Evolutionary conservation across 2,888 invertebrate species (phyloP).

Genomic region (Dolichopus griseipennis): DNA sequence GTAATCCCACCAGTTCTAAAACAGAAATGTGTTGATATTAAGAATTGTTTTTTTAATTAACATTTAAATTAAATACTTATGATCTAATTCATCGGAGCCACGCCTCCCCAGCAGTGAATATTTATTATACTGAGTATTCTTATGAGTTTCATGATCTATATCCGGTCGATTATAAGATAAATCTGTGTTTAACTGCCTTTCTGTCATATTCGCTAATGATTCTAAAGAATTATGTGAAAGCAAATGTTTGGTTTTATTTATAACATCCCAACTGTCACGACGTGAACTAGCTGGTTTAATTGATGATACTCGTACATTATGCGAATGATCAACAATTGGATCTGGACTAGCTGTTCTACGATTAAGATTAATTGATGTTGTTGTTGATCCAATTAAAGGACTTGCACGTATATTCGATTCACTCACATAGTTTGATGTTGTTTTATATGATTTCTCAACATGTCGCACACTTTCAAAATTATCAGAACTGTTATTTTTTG

Average conservation of each 20-base stretch:
- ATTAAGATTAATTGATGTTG: conserved; percentile 35
- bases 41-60: background rate
- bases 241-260: conserved; percentile 70
- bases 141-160: conserved; percentile 53
- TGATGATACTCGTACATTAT: conserved; percentile 53
- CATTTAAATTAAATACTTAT: conserved; percentile 19
- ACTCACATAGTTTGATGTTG: conserved; percentile 46
- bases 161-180: conserved; percentile 43
- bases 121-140: conserved; percentile 54
- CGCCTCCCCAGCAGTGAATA: conserved; percentile 34
- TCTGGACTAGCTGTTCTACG: conserved; percentile 50
- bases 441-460: conserved; percentile 46
- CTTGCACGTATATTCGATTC: conserved; percentile 44
- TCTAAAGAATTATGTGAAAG: conserved; percentile 62
- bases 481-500: conserved; percentile 17
- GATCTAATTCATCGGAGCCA: conserved; percentile 36
- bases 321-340: conserved; percentile 48
- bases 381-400: conserved; percentile 46
- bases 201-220: conserved; percentile 59
- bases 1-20: conserved; percentile 40
- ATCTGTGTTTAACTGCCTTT: conserved; percentile 49
- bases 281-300: conserved; percentile 50
- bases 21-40: background rate
- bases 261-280: conserved; percentile 73
- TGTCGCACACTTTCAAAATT: conserved; percentile 36